Percentiles rank a stretch among this genome's conserved stretches.
Evolutionary conservation across 2,888 invertebrate genomes (phyloP).

Genomic region (Cyclophora albipunctata): DNA sequence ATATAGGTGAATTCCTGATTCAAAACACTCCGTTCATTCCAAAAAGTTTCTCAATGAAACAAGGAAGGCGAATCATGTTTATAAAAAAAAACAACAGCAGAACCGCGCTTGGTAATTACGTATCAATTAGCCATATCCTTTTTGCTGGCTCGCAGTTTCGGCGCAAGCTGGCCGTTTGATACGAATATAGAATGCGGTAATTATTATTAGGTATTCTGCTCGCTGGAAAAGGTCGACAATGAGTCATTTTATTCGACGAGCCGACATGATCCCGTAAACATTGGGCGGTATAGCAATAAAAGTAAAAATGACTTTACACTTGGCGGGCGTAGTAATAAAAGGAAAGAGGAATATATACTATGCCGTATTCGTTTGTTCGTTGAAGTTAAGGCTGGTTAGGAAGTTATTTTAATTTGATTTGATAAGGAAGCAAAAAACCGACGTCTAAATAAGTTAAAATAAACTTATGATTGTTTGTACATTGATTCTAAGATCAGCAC

Average conservation of each 20-base stretch:
- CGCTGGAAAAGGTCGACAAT: constrained; percentile 53
- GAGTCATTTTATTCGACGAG: constrained; percentile 43
- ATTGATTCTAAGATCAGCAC: no score
- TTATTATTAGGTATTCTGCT: no score
- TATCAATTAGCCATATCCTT: constrained; percentile 38
- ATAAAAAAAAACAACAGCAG: constrained; percentile 3
- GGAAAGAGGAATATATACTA: no score
- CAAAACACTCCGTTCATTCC: no score
- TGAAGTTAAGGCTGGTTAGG: no score
- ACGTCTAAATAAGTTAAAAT: no score
- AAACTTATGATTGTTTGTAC: no score
- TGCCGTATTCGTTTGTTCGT: no score
- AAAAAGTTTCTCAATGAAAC: not conserved
- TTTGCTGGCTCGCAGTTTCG: constrained; percentile 18
- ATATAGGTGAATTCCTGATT: no score
- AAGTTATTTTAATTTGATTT: no score
- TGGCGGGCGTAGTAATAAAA: no score
- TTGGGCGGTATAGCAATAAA: constrained; percentile 13
- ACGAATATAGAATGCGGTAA: constrained; percentile 50
- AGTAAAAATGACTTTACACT: constrained; percentile 1
- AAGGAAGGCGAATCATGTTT: not conserved
- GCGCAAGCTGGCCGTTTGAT: constrained; percentile 45
- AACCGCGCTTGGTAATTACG: constrained; percentile 10
- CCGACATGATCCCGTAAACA: constrained; percentile 13
- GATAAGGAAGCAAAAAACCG: no score